A percentile compares a stretch with the other conserved stretches of the same genome.
phyloP scores from a whole-genome alignment of 2,797 vertebrate genomes.

The Tauraco hartlaubi region DNA sequence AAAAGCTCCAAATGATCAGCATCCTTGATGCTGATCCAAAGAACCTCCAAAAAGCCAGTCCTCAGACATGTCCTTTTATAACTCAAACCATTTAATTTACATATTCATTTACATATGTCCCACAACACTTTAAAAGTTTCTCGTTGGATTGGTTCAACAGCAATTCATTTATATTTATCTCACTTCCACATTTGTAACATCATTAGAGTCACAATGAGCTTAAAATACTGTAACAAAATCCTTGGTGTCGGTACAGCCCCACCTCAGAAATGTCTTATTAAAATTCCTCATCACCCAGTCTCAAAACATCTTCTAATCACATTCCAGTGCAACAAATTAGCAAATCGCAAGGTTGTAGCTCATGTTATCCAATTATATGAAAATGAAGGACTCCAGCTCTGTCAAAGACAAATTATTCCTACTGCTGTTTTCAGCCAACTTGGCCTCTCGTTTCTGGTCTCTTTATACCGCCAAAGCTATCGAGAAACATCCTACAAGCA shows the following conservation, averaged over 20 bases:
- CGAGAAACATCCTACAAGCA: neutral
- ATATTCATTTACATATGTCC: constrained; percentile 64
- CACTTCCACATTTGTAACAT: constrained; percentile 67
- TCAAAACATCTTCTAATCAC: constrained; percentile 73
- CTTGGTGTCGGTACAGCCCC: constrained; percentile 39
- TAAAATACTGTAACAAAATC: constrained; percentile 65
- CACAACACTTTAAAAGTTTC: constrained; percentile 65
- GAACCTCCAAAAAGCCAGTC: constrained; percentile 60
- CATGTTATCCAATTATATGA: constrained; percentile 68
- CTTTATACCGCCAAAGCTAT: no score
- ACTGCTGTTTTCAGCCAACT: constrained; percentile 1
- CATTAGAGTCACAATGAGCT: constrained; percentile 65
- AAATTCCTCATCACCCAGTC: constrained; percentile 62
- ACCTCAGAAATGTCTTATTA: constrained; percentile 68
- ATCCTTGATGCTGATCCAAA: constrained; percentile 66
- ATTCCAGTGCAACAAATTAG: constrained; percentile 68
- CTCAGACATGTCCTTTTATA: constrained; percentile 65
- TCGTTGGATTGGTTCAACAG: constrained; percentile 22
- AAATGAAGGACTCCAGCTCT: constrained; percentile 56
- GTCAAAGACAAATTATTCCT: constrained; percentile 59
- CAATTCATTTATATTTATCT: constrained; percentile 65
- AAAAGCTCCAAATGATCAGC: constrained; percentile 62
- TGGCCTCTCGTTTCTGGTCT: neutral
- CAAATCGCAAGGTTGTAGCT: constrained; percentile 62
- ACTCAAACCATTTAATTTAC: constrained; percentile 54